Conservation (phyloP, 2,113 vertebrate species). For the Vidua macroura region DNA sequence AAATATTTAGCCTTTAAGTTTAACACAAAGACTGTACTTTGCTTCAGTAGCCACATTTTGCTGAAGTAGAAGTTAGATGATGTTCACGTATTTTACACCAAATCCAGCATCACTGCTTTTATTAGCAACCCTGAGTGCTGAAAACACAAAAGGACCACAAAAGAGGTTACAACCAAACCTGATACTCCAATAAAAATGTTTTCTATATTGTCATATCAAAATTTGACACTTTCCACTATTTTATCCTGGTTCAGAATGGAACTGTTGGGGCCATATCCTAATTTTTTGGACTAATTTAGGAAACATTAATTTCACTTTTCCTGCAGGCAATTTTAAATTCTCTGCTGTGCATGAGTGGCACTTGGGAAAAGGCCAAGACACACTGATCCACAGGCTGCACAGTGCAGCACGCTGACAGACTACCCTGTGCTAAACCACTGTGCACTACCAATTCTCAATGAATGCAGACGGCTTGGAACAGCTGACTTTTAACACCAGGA, state of each 20-base stretch:
- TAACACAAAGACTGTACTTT: background rate
- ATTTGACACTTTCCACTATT: background rate
- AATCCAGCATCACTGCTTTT: background rate
- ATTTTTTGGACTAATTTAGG: background rate
- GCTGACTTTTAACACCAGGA: background rate
- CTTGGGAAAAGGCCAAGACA: background rate
- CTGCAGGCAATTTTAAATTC: background rate
- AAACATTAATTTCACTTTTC: background rate
- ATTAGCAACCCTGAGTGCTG: background rate
- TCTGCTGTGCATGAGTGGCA: background rate
- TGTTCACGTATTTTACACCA: background rate
- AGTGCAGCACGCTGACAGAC: rapidly evolving
- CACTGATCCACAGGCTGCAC: background rate
- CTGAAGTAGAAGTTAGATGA: background rate
- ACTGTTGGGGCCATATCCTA: background rate
- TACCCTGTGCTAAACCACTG: background rate
- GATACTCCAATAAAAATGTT: background rate
- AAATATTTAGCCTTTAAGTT: background rate
- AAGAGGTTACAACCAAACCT: background rate
- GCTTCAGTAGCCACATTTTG: background rate
- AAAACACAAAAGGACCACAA: background rate
- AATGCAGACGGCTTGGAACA: background rate
- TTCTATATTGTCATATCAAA: background rate
- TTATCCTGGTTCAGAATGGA: background rate
- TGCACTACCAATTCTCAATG: background rate